phyloP scores from a whole-genome alignment of 2,797 vertebrate species.

The Anabas testudineus region DNA sequence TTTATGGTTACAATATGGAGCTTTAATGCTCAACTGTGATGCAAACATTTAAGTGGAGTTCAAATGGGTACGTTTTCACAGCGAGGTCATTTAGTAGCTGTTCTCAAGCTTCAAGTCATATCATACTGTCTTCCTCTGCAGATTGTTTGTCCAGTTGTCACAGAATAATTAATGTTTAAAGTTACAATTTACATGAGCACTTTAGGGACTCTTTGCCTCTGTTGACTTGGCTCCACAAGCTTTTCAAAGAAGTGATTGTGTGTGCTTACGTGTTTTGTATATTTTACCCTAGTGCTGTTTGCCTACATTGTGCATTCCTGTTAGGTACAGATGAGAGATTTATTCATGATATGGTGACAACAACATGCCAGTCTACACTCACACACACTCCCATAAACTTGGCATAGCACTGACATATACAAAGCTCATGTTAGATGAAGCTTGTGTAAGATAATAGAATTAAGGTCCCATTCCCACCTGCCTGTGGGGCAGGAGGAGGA shows the following conservation, averaged over 20 bases:
- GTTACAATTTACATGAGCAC: neutral
- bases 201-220: neutral
- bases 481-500: no score
- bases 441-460: slow-evolving; percentile 52
- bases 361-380: slow-evolving; percentile 2
- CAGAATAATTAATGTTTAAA: neutral
- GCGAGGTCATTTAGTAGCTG: no score
- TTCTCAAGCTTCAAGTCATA: no score
- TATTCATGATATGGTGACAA: slow-evolving; percentile 46
- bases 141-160: neutral
- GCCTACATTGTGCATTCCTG: slow-evolving; percentile 21
- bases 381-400: slow-evolving; percentile 19
- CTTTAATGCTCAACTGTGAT: no score
- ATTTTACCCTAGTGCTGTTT: slow-evolving; percentile 3
- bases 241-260: neutral
- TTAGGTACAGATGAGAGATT: slow-evolving; percentile 19
- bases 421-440: slow-evolving; percentile 23
- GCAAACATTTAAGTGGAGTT: no score
- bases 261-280: neutral
- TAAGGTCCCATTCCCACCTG: slow-evolving; percentile 1
- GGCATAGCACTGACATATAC: slow-evolving; percentile 47
- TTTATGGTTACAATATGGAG: no score
- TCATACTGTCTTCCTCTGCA: slow-evolving; percentile 3
- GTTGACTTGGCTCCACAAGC: neutral
- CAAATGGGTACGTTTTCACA: no score